Evolutionary conservation across 2,113 vertebrate genomes (phyloP), one percentile per base, ranked within the genome.

Genomic region (Falcunculus frontatus): DNA sequence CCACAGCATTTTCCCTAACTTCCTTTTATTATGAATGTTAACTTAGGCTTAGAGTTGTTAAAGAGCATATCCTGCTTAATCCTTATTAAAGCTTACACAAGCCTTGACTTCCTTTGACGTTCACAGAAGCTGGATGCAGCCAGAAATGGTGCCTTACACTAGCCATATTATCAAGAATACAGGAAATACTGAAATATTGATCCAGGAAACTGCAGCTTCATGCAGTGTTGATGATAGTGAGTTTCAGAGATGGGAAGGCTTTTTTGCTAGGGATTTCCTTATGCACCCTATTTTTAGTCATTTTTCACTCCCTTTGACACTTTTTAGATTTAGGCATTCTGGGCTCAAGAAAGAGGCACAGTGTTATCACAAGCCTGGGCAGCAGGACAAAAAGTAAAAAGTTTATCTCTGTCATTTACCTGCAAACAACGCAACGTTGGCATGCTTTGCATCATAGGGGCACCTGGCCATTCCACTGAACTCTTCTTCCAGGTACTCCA

Each of bases 401-500:
- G 9, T 65, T 77, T 69, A 75, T 73, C 5, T 87, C 39, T 1
- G 1, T 55, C 22, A 35, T 32, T 97, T 98, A 99, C 99, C 99
- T 96, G 99, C 99, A 49, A 99, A 99, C 89, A 99, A 98, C 0
- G 99, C 99, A 14, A 99, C 98, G 6, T 99, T 99, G 97, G 99
- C 99, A 69, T 99, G 99, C 95, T 99, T 99, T 97, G 99, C 99
- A 84, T 99, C 99, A 20, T 99, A 99, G 6, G 99, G 99, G 96
- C 99, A 99, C 62, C 99, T 99, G 44, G 99, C 99, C 99, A 99
- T 99, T 89, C 99, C 99, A 63, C 99, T 99, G 97, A 99, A 99
- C 96, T 99, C 99, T 95, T 99, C 99, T 90, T 99, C 99, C 55
- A 98, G 96, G 81, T 98, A 98, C 86, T 99, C 99, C 98, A 99